These are phyloP conservation scores for Hydraecia micacea DNA, from an alignment of 2,888 invertebrate species.

Conservation along the genomic window DNA sequence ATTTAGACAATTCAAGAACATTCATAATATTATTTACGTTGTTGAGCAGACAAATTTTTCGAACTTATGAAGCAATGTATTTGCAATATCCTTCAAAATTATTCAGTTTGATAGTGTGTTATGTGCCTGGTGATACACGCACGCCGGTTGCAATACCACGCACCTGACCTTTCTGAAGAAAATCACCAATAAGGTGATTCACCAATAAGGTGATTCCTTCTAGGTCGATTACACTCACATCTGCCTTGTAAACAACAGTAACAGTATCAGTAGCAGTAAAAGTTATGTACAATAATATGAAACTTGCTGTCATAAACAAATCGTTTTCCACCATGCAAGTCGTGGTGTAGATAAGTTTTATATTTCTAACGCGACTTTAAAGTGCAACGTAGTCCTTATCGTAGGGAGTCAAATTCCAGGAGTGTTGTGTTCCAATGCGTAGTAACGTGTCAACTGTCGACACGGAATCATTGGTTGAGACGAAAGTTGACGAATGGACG, in stretches of 20 bases:
- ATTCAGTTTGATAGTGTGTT: no score
- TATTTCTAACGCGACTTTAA: constrained; percentile 32
- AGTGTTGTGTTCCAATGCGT: constrained; percentile 52
- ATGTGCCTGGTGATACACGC: background rate
- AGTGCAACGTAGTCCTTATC: constrained; percentile 45
- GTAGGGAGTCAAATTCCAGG: constrained; percentile 44
- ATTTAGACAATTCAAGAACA: no score
- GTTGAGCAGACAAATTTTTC: no score
- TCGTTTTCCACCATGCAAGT: background rate
- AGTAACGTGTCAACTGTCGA: constrained; percentile 44
- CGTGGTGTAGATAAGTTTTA: constrained; percentile 44
- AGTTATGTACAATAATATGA: constrained; percentile 5
- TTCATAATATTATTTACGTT: no score
- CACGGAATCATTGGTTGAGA: background rate
- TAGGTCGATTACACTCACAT: background rate
- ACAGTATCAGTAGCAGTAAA: background rate
- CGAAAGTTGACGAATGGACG: no score
- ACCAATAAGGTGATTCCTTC: background rate
- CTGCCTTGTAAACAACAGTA: background rate
- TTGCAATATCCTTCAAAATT: no score
- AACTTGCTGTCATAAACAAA: constrained; percentile 3
- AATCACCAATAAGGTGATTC: background rate
- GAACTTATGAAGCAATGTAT: no score
- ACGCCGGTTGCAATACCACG: background rate
- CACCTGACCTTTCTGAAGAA: background rate